These are phyloP conservation scores for Drosophila tripunctata DNA, from an alignment of 2,888 invertebrate genomes.

Conservation along the genomic window DNA sequence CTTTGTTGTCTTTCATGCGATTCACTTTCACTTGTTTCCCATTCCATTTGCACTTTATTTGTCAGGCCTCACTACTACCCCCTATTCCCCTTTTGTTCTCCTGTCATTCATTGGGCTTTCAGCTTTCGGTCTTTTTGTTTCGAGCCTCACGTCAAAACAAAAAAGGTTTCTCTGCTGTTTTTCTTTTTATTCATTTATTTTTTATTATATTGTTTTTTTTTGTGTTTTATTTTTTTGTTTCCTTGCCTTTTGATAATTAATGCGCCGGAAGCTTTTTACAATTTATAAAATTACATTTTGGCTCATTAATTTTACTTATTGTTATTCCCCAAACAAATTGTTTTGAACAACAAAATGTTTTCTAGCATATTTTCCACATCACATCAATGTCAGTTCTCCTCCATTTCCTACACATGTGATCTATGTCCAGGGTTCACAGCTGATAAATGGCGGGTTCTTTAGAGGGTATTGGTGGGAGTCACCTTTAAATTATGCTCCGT, in stretches of 20 bases:
- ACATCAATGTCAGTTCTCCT: constrained; percentile 19
- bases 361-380: constrained; percentile 54
- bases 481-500: constrained; percentile 55
- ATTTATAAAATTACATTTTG: constrained; percentile 76
- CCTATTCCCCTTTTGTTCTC: constrained; percentile 1
- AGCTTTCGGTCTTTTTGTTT: constrained; percentile 30
- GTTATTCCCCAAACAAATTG: constrained; percentile 59
- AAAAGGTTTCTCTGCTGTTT: constrained; percentile 25
- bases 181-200: neutral
- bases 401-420: constrained; percentile 38
- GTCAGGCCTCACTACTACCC: constrained; percentile 3
- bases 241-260: constrained; percentile 56
- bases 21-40: constrained; percentile 68
- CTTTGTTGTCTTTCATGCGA: constrained; percentile 54
- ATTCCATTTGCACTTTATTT: constrained; percentile 15
- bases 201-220: neutral
- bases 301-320: constrained; percentile 79
- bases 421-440: constrained; percentile 44
- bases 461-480: constrained; percentile 5
- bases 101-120: constrained; percentile 38
- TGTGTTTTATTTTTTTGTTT: constrained; percentile 5
- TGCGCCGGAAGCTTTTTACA: constrained; percentile 75
- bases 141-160: constrained; percentile 26
- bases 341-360: constrained; percentile 56
- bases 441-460: constrained; percentile 51